Percentiles rank a stretch among this genome's conserved stretches.
phyloP scores from a whole-genome alignment of 1,140 invertebrate species.

The Zaprionus tsacasi region DNA sequence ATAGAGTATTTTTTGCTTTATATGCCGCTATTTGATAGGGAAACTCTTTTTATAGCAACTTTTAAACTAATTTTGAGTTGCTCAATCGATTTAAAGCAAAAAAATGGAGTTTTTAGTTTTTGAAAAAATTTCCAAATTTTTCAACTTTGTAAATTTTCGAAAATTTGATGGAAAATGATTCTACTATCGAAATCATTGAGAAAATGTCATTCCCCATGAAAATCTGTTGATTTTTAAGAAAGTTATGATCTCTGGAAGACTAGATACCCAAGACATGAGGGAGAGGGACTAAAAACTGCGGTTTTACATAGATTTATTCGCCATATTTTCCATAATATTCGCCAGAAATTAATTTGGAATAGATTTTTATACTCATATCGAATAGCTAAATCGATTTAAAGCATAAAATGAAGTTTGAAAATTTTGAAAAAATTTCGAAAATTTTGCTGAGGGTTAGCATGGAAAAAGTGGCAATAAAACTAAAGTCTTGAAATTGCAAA shows the following conservation, averaged over 20 bases:
- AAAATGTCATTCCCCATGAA: not conserved
- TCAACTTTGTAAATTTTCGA: not conserved
- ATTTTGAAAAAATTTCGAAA: not conserved
- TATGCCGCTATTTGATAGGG: not conserved
- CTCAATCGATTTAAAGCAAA: not conserved
- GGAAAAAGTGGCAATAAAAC: not conserved
- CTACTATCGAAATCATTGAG: not conserved
- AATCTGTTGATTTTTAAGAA: not conserved
- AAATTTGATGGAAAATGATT: not conserved
- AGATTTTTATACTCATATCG: too few species aligned
- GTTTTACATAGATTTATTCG: too few species aligned
- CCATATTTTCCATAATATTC: too few species aligned
- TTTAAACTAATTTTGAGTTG: not conserved
- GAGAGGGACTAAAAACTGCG: too few species aligned
- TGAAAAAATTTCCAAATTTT: not conserved
- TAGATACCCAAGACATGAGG: too few species aligned
- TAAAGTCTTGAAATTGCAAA: too few species aligned
- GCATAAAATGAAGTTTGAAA: not conserved
- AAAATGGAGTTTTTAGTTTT: not conserved
- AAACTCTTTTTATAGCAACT: not conserved
- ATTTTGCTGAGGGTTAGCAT: not conserved
- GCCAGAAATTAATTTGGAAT: too few species aligned
- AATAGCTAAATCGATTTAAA: too few species aligned
- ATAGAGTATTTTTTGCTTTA: not conserved
- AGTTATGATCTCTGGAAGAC: not conserved